Evolutionary conservation across 2,797 vertebrate genomes (phyloP).

Genomic region (Syndactyla subalaris): DNA sequence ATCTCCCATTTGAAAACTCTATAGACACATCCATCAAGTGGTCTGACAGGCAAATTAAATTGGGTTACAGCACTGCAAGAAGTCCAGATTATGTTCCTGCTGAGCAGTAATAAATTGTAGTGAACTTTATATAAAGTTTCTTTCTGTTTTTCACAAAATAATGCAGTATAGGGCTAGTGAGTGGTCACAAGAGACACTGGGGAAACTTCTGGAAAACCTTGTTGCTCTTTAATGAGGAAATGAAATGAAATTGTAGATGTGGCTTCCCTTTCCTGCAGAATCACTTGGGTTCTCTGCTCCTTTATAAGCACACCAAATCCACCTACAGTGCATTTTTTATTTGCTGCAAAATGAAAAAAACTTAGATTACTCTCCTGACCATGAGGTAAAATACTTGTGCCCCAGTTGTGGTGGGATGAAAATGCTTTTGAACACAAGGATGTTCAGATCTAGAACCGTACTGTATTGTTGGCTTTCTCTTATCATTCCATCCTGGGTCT

Average conservation of each 20-base stretch:
- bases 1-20: constrained; percentile 64
- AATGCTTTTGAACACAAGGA: not conserved
- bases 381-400: not conserved
- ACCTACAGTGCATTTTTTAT: not conserved
- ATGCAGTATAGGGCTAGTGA: not conserved
- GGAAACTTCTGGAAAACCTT: not conserved
- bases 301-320: not conserved
- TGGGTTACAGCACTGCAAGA: constrained; percentile 65
- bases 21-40: constrained; percentile 65
- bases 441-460: not conserved
- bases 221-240: not conserved
- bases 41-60: constrained; percentile 73
- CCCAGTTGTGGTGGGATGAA: not conserved
- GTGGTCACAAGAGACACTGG: not conserved
- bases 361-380: not conserved
- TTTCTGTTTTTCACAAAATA: constrained; percentile 18
- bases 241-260: not conserved
- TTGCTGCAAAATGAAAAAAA: not conserved
- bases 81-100: constrained; percentile 58
- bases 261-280: not conserved
- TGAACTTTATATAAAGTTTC: not conserved
- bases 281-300: not conserved
- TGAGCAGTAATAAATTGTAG: constrained; percentile 64
- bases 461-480: not conserved
- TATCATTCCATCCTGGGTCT: not conserved